Conservation (phyloP, 64 coral and sea anemone genomes). For the Pocillopora verrucosa region DNA sequence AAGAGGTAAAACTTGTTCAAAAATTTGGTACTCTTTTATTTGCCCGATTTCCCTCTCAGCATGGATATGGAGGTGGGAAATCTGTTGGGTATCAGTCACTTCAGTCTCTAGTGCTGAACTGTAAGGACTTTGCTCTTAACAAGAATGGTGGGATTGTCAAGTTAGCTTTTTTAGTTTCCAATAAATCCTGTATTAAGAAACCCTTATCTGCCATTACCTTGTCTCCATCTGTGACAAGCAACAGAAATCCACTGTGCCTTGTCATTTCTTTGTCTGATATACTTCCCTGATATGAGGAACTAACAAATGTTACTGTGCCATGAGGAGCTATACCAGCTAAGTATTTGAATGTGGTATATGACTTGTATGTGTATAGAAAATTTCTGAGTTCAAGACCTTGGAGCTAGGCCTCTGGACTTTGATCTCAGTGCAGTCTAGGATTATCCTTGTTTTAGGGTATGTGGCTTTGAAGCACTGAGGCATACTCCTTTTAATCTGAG, state of each 20-base stretch:
- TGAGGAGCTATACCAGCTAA: slow-evolving; percentile 60
- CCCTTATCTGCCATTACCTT: neutral
- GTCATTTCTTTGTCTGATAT: slow-evolving; percentile 55
- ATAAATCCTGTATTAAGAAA: slow-evolving; percentile 37
- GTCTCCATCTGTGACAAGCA: slow-evolving; percentile 9
- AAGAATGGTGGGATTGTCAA: slow-evolving; percentile 49
- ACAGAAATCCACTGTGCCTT: slow-evolving; percentile 26
- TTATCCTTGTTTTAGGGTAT: too few relatives aligned
- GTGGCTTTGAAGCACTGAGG: too few relatives aligned
- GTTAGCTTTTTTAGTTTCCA: slow-evolving; percentile 12
- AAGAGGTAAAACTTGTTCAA: slow-evolving; percentile 37
- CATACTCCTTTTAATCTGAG: too few relatives aligned
- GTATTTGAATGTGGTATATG: slow-evolving; percentile 56
- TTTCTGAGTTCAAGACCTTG: too few relatives aligned
- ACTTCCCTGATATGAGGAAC: slow-evolving; percentile 52
- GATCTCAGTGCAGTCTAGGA: too few relatives aligned
- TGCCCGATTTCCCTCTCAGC: slow-evolving; percentile 47
- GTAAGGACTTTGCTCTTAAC: slow-evolving; percentile 18
- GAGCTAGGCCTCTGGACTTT: too few relatives aligned
- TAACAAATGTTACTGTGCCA: slow-evolving; percentile 66
- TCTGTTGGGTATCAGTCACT: slow-evolving; percentile 39
- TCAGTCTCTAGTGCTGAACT: slow-evolving; percentile 27
- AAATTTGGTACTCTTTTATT: slow-evolving; percentile 63
- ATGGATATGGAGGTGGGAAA: slow-evolving; percentile 45
- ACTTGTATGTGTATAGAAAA: slow-evolving; percentile 21